Conservation (phyloP, 2,888 invertebrate species). For the Scaptomyza parva region DNA sequence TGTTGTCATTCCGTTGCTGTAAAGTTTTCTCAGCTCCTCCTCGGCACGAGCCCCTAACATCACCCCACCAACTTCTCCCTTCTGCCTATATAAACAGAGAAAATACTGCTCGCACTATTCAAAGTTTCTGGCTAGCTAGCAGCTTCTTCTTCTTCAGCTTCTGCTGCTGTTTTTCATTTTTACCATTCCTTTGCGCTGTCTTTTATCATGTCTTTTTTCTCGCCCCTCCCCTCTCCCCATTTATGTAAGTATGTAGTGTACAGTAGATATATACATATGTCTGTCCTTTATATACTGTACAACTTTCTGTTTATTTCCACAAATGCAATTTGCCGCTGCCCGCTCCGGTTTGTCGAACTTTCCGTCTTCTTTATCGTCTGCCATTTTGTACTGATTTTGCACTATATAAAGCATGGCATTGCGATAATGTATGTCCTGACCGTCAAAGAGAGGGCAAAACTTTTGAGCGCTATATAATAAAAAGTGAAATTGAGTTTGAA, state of each 20-base stretch:
- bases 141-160: slow-evolving; percentile 19
- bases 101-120: slow-evolving; percentile 62
- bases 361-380: slow-evolving; percentile 75
- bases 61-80: background rate
- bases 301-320: slow-evolving; percentile 79
- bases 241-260: background rate
- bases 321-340: slow-evolving; percentile 75
- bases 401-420: slow-evolving; percentile 75
- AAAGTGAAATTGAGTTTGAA: slow-evolving; percentile 77
- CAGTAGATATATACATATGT: slow-evolving; percentile 7
- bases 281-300: slow-evolving; percentile 41
- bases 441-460: slow-evolving; percentile 48
- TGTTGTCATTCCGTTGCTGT: slow-evolving; percentile 81
- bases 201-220: slow-evolving; percentile 61
- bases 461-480: slow-evolving; percentile 42
- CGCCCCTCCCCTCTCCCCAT: slow-evolving; percentile 24
- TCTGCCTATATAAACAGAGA: background rate
- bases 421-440: slow-evolving; percentile 70
- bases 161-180: slow-evolving; percentile 63
- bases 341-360: slow-evolving; percentile 49
- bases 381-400: slow-evolving; percentile 78
- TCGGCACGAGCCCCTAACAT: background rate
- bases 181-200: slow-evolving; percentile 47
- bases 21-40: slow-evolving; percentile 63
- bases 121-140: slow-evolving; percentile 57